Evolutionary conservation across 2,888 invertebrate genomes (phyloP), one percentile per base, ranked within the genome.

Genomic region (Pardosa pseudoannulata): DNA sequence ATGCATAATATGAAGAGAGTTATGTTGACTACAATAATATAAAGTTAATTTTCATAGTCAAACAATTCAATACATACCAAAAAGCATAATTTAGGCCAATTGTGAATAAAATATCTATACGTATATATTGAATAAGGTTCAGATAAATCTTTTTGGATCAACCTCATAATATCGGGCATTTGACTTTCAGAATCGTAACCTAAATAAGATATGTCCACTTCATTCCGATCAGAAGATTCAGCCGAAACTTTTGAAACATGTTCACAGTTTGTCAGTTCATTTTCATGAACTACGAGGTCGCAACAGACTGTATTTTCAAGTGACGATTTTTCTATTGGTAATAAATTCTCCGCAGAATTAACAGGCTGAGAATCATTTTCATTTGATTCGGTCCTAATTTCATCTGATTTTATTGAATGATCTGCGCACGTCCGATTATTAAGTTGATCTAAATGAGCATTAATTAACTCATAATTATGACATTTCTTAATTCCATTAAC

Each of bases 71-170:
- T 65, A 92, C 94, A 93, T 93, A 96, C 96, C 93, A 99, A 93
- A 93, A 98, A 98, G 93, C 99, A 99, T 90, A 99, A 93, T 93
- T 98, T 97, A 92, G 99, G 99, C 99, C 99, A 99, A 92, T 99
- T 99, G 92, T 99, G 98, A 92, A 99, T 98, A 93, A 99, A 99
- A 94, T 99, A 99, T 93, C 99, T 95, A 93, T 99, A 99, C 36
- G 99, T 99, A 93, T 99, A 99, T 93, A 99, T 99, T 89, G 99
- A 99, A 93, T 99, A 99, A 50, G 99, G 99, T 94, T 99, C 99
- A 87, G 98, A 98, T 90, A 99, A 94, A 94, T 99, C 99, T 92
- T 98, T 98, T 92, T 98, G 98, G 92, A 99, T 99, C 91, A 99
- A 95, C 93, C 96, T 95, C 98, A 99, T 99, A 90, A 99, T 99